Evolutionary conservation across 2,797 vertebrate genomes (phyloP).

Genomic region (Sebastes matsubarae): DNA sequence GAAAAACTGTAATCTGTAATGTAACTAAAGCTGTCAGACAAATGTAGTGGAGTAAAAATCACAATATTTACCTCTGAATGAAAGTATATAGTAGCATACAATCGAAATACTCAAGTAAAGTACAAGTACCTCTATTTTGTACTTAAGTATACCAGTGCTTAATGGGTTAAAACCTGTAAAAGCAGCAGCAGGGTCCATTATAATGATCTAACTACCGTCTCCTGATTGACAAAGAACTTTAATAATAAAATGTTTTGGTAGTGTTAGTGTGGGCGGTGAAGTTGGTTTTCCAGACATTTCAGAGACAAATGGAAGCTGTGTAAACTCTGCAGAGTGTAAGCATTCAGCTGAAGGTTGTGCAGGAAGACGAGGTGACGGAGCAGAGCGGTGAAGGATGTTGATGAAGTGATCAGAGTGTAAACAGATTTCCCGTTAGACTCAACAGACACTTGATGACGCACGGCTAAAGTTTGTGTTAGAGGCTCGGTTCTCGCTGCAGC

Average conservation of each 20-base stretch:
- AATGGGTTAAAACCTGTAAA: background rate
- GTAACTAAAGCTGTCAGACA: background rate
- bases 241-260: background rate
- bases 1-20: too few relatives aligned
- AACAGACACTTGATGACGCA: background rate
- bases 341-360: background rate
- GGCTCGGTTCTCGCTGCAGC: background rate
- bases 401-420: background rate
- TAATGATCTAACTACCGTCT: background rate
- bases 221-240: background rate
- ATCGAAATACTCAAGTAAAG: background rate
- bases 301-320: background rate
- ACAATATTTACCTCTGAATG: background rate
- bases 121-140: background rate
- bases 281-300: background rate
- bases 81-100: background rate
- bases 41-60: background rate
- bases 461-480: background rate
- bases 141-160: background rate
- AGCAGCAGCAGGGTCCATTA: background rate
- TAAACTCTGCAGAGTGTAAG: background rate
- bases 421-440: background rate
- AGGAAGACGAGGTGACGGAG: background rate
- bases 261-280: background rate
- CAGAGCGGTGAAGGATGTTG: background rate